Base-by-base conservation (phyloP, 2,888 invertebrate species). In the Octonoba sinensis region DNA sequence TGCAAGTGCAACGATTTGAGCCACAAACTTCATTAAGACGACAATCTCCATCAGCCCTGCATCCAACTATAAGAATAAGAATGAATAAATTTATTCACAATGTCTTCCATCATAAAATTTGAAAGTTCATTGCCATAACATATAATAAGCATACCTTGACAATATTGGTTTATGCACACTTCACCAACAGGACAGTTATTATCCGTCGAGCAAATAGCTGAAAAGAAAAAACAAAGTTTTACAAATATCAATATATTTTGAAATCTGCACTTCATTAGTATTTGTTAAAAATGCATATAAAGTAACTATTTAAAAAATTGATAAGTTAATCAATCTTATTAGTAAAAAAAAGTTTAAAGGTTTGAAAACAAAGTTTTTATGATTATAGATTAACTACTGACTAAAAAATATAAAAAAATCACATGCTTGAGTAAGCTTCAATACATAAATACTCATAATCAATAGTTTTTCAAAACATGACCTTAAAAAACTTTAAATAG, bases 111-210 rank as follows among this genome's bases (percentile, higher is more conserved):
- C 13, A 22, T 22, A 24, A 0, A 57, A 57, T 3, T 20, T 18
- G 0, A 54, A 18, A 54, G 6, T 3, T 4, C 15, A 54, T 8
- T 54, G 18, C 54, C 8, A 1, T 18, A 57, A 54, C 6, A 59
- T 54, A 36, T 3, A 15, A 27, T 27, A 0, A 22, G n/a, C 60
- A 62, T 83, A 84, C 85, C 85, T 86, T 93, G 92, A 87, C 96
- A 96, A 57, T 93, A 91, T 71, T 96, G 95, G 83, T 92, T 92
- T 84, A 92, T 92, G 59, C 85, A 85, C 79, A 96, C 92, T 90
- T 96, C 96, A 66, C 96, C 96, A 1, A 94, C 93, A 86, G 96
- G 90, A 86, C 96, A 96, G 87, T 96, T 96, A 87, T 94, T 95
- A 87, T 95, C 95, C 13, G 94, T 93, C 87, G 95, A 95, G 87